Base-by-base conservation (phyloP, 2,888 invertebrate genomes). In the Ceramica pisi region DNA sequence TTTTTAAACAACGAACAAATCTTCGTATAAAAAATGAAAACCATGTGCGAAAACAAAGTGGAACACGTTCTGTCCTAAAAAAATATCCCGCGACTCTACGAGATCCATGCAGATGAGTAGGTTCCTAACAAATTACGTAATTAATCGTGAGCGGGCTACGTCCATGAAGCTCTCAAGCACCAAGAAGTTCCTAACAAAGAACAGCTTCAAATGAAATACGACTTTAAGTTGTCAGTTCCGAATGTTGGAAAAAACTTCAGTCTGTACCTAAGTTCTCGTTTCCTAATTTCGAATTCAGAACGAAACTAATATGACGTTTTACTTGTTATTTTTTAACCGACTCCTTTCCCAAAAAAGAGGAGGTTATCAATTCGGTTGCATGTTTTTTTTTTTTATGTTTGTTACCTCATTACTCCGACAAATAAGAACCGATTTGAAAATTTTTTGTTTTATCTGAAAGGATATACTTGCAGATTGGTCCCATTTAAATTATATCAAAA, bases 141-240 rank as follows among this genome's bases (percentile, higher is more conserved):
- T 82, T 81, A 79, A 82, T 82, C 64, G 65, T 61, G 66, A 75
- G 62, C 67, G 67, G 56, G 62, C 64, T 68, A 35, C 60, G 62
- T 69, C 71, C 53, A 61, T 67, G 31, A 57, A 55, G 64, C 80
- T 70, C 56, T 67, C 51, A 61, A 68, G 59, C 44, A 63, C 72
- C 66, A 68, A 73, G 72, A 73, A 80, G 67, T 73, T 83, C 65
- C 14, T 60, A 68, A 83, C 73, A 80, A 79, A 83, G 81, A 80
- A 80, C 65, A 51, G 53, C 48, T 68, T 62, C 56, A 65, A 80
- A 80, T 76, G 69, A 76, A 81, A 72, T 76, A 81, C 67, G 72
- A 83, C 69, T 80, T 80, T 83, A 72, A 75, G 61, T 72, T 72
- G 75, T 53, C 80, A 80, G 66, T 41, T 70, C 80, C 63, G 65